Percentiles rank a stretch among this genome's conserved stretches.
phyloP scores from a whole-genome alignment of 1,140 invertebrate genomes.

The Bradysia coprophila region DNA sequence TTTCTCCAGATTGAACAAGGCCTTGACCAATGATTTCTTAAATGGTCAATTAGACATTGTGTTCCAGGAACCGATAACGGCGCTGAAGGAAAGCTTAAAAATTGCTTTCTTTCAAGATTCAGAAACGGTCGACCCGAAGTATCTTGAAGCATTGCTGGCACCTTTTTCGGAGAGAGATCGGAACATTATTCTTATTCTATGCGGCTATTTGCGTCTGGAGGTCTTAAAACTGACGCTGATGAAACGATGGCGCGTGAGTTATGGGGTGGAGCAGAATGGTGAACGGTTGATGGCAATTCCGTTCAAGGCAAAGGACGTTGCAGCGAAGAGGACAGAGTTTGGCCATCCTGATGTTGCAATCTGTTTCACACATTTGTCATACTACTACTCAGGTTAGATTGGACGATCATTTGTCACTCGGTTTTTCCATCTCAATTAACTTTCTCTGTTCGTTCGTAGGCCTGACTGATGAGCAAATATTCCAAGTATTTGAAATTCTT shows the following conservation, averaged over 20 bases:
- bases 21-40: neutral
- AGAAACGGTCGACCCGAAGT: neutral
- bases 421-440: neutral
- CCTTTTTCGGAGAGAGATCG: neutral
- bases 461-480: neutral
- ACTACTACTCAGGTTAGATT: neutral
- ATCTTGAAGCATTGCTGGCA: neutral
- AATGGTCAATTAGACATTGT: neutral
- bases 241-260: neutral
- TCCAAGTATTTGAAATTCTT: neutral
- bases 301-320: neutral
- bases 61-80: neutral
- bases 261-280: neutral
- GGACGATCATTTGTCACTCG: neutral
- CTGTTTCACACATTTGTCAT: neutral
- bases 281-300: neutral
- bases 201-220: neutral
- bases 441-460: neutral
- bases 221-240: neutral
- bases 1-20: neutral
- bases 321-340: neutral
- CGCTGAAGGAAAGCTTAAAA: neutral
- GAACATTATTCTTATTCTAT: neutral
- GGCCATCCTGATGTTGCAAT: neutral
- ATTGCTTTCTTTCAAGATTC: neutral